phyloP scores from a whole-genome alignment of 2,888 invertebrate genomes.

The Zaprionus bogoriensis region DNA sequence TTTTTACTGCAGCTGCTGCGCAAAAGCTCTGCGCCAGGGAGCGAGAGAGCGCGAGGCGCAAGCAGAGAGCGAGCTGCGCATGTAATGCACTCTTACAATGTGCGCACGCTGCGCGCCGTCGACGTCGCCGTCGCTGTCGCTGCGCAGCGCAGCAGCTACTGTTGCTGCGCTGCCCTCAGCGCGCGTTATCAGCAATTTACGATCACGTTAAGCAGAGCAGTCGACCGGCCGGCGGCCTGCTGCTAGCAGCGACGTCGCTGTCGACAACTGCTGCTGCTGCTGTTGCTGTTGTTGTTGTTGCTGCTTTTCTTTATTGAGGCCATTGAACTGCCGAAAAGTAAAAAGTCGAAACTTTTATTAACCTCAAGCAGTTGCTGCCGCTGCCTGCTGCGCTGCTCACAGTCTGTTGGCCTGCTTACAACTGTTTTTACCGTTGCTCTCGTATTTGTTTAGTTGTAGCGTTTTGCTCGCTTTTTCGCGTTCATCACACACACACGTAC shows the following conservation, averaged over 20 bases:
- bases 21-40: neutral
- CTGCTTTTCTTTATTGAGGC: constrained; percentile 56
- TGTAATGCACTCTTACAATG: neutral
- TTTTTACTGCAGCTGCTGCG: neutral
- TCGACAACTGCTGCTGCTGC: constrained; percentile 24
- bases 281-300: constrained; percentile 26
- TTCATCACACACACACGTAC: constrained; percentile 16
- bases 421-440: constrained; percentile 71
- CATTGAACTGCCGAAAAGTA: constrained; percentile 66
- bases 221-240: constrained; percentile 15
- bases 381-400: constrained; percentile 36
- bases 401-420: constrained; percentile 57
- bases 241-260: constrained; percentile 8
- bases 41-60: neutral
- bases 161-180: constrained; percentile 18
- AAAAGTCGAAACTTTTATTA: constrained; percentile 52
- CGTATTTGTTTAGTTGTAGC: constrained; percentile 43
- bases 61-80: neutral
- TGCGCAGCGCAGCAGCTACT: constrained; percentile 10
- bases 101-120: constrained; percentile 23
- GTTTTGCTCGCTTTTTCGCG: constrained; percentile 46
- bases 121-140: constrained; percentile 9
- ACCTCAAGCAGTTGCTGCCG: constrained; percentile 56
- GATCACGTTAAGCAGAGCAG: constrained; percentile 33
- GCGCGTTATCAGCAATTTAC: constrained; percentile 64